Evolutionary conservation across 2,888 invertebrate genomes (phyloP), one percentile per base, ranked within the genome.

Genomic region (Drosophila kokeensis): DNA sequence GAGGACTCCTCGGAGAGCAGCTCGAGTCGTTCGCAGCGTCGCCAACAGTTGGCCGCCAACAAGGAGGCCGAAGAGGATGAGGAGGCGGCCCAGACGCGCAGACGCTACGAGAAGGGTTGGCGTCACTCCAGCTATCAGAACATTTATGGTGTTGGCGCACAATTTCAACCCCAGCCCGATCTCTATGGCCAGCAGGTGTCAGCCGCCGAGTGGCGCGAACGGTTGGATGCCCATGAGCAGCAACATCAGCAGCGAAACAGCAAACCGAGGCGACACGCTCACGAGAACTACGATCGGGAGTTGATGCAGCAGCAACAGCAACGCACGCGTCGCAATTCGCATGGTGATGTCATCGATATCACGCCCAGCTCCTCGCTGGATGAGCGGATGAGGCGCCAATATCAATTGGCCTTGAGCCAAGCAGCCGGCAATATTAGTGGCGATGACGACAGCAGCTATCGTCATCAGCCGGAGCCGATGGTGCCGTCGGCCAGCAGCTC

Each of bases 1-100:
- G 97, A 97, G 90, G 97, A 97, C 83, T 97, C 97, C 0, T 97
- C 96, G 76, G 97, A 97, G 92, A 96, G 96, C 78, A 96, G 96
- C 81, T 96, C 96, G 0, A 96, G 96, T 86, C 96, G 96, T 87
- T 96, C 96, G 1, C 96, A 96, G 89, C 94, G 95, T 13, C 94
- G 95, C 4, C 95, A 95, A 82, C 87, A 90, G 13, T 58, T 81
- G 49, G 85, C 74, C 0, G 45, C 45, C 21, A 45, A 24, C 21
- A 60, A 61, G 7, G 69, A 58, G 27, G 82, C 82, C 5, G 68
- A 95, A 45, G 95, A 67, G 2, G 48, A 94, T 73, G 95, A 95
- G 48, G 95, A 67, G 1, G 48, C 95, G 3, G 52, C 70, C 0
- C 87, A 81, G 6, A 53, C 94, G 24, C 94, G 94, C 21, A 94